Evolutionary conservation across 2,797 vertebrate genomes (phyloP).

Genomic region (Pseudochirops corinnae): DNA sequence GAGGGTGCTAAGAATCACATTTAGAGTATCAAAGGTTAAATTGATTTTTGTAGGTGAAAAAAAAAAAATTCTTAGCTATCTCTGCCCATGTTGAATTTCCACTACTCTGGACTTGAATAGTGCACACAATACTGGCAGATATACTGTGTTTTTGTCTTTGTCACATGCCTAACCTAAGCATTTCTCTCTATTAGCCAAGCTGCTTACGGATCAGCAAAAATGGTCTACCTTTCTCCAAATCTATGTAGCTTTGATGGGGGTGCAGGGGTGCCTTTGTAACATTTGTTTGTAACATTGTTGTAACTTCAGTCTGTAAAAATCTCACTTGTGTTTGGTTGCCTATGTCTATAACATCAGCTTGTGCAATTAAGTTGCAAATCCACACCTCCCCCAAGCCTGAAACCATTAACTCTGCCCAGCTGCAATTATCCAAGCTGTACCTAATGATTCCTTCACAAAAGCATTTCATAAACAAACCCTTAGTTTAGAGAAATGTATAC

Average conservation of each 20-base stretch:
- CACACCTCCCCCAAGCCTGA: no score
- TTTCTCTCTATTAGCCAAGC: background rate
- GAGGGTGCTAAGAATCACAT: background rate
- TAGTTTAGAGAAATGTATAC: no score
- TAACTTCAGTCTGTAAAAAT: no score
- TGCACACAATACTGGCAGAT: background rate
- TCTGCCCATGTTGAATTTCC: background rate
- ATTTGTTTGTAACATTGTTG: background rate
- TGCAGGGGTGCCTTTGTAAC: no score
- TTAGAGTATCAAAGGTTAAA: background rate
- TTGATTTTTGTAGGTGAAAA: background rate
- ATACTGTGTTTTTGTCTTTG: background rate
- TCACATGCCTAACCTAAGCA: background rate
- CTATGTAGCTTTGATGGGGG: background rate
- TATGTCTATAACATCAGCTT: no score
- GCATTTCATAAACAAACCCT: no score
- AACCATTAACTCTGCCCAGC: no score
- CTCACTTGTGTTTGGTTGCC: no score
- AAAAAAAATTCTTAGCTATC: background rate
- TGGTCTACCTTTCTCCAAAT: background rate
- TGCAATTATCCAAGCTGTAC: no score
- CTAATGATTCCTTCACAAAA: no score
- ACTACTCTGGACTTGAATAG: background rate
- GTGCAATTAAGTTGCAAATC: no score
- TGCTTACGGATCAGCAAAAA: background rate